A percentile compares a stretch with the other conserved stretches of the same genome.
These are phyloP conservation scores for Scotopteryx bipunctaria DNA, from an alignment of 2,888 invertebrate genomes.

Conservation along the genomic window DNA sequence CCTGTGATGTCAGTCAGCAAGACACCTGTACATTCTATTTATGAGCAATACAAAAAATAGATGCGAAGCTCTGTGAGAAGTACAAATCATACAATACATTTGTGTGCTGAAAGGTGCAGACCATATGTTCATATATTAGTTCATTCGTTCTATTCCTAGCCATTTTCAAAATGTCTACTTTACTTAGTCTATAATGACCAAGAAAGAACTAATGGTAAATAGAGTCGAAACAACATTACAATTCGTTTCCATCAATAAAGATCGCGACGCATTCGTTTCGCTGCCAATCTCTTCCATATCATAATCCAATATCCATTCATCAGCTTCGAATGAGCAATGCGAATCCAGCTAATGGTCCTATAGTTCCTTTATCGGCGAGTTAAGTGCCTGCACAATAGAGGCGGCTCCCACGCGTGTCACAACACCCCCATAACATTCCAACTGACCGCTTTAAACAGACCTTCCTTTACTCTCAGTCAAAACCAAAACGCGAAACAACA, in stretches of 20 bases:
- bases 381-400: conserved; percentile 78
- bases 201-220: background rate
- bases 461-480: conserved; percentile 43
- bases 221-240: conserved; percentile 7
- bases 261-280: conserved; percentile 45
- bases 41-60: conserved; percentile 15
- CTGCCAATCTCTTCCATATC: conserved; percentile 68
- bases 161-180: too few relatives aligned
- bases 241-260: conserved; percentile 40
- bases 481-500: conserved; percentile 10
- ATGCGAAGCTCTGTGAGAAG: conserved; percentile 6
- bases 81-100: conserved; percentile 1
- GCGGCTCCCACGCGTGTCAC: conserved; percentile 80
- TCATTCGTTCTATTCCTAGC: too few relatives aligned
- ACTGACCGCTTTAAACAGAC: conserved; percentile 48
- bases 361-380: conserved; percentile 79
- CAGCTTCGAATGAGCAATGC: conserved; percentile 78
- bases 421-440: conserved; percentile 67
- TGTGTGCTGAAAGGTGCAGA: background rate
- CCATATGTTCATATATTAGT: too few relatives aligned
- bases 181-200: too few relatives aligned
- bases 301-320: conserved; percentile 79
- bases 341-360: conserved; percentile 79
- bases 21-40: conserved; percentile 19
- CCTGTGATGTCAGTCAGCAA: conserved; percentile 12